phyloP scores from a whole-genome alignment of 2,888 invertebrate species.

The Acanthosepion esculentum region DNA sequence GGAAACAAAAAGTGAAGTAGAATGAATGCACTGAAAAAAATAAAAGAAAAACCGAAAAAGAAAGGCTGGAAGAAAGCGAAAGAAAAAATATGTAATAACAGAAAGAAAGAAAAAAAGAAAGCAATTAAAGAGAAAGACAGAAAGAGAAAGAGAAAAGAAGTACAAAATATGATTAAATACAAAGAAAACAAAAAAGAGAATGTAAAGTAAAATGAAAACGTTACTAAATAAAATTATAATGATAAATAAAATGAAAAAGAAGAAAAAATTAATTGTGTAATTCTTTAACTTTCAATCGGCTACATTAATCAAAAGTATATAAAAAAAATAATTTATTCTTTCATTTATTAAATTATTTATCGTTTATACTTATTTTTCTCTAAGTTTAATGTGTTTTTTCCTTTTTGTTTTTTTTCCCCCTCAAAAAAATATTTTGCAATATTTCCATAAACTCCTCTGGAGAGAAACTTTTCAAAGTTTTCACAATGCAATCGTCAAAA shows the following conservation, averaged over 20 bases:
- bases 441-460: neutral
- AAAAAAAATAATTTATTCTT: neutral
- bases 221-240: neutral
- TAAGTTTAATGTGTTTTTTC: neutral
- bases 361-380: neutral
- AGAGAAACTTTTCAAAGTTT: slow-evolving; percentile 8
- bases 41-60: too few relatives aligned
- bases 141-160: neutral
- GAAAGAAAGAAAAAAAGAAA: neutral
- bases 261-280: neutral
- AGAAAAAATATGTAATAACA: neutral
- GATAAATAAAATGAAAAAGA: neutral
- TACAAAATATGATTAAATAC: neutral
- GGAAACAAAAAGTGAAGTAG: too few relatives aligned
- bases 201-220: too few relatives aligned
- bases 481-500: neutral
- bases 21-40: too few relatives aligned
- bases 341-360: neutral
- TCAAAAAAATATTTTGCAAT: neutral
- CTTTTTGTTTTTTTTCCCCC: neutral
- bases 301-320: neutral
- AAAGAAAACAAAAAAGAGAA: neutral
- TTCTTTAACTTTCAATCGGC: neutral
- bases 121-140: neutral
- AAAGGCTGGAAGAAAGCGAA: neutral